Evolutionary conservation across 2,797 vertebrate genomes (phyloP).

Genomic region (Arremon aurantiirostris): DNA sequence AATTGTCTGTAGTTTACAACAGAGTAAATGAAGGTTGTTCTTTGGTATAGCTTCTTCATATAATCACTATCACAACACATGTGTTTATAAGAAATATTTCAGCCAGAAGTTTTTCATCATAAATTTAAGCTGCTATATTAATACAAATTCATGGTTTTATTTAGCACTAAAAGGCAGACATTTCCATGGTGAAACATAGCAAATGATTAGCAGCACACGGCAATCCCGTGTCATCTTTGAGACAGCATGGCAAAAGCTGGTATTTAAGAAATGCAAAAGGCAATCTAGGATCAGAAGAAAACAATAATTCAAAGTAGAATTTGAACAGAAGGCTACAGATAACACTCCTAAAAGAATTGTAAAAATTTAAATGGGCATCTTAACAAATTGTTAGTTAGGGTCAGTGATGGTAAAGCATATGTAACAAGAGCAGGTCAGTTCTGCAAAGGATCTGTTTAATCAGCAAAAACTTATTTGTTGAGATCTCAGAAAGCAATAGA

Average conservation of each 20-base stretch:
- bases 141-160: background rate
- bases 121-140: background rate
- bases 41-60: background rate
- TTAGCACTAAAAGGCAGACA: background rate
- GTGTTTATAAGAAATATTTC: background rate
- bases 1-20: constrained; percentile 40
- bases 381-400: background rate
- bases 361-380: background rate
- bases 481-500: background rate
- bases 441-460: background rate
- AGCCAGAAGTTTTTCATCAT: background rate
- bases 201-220: background rate
- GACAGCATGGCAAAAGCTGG: background rate
- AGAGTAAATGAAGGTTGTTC: constrained; percentile 28
- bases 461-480: background rate
- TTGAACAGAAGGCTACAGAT: background rate
- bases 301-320: background rate
- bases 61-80: background rate
- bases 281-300: background rate
- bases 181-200: background rate
- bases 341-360: background rate
- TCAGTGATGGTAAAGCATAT: background rate
- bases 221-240: background rate
- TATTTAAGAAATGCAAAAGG: background rate
- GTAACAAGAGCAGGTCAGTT: background rate